Conservation (phyloP, 1,140 invertebrate species). For the Notospermus geniculatus region DNA sequence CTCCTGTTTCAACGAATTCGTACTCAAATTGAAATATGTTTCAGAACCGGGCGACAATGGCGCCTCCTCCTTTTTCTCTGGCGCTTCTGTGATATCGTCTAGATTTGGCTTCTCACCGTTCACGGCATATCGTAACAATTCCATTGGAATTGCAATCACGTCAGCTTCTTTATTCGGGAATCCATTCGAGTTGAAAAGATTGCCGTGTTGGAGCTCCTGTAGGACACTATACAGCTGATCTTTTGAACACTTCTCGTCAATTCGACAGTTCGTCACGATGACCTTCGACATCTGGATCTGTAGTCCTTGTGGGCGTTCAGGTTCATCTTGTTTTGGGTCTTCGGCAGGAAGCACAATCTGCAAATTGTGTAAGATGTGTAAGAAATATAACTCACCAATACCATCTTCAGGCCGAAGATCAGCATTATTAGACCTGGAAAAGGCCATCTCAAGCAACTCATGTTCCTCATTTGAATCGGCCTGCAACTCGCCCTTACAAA, state of each 20-base stretch:
- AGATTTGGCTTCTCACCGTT: slow-evolving; percentile 33
- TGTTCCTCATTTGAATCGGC: no score
- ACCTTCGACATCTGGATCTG: slow-evolving; percentile 79
- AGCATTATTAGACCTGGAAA: no score
- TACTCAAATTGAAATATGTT: slow-evolving; percentile 60
- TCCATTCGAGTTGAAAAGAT: slow-evolving; percentile 68
- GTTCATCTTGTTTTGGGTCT: slow-evolving; percentile 64
- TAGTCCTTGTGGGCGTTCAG: slow-evolving; percentile 76
- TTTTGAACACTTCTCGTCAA: slow-evolving; percentile 64
- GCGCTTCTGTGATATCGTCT: slow-evolving; percentile 21
- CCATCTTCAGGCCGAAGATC: no score
- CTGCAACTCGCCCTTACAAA: no score
- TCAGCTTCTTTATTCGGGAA: slow-evolving; percentile 70
- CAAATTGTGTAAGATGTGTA: no score
- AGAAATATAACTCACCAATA: no score
- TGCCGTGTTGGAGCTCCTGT: slow-evolving; percentile 68
- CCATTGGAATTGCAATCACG: slow-evolving; percentile 69
- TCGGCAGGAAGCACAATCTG: neutral
- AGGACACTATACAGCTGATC: slow-evolving; percentile 72
- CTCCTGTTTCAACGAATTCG: slow-evolving; percentile 59
- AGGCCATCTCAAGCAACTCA: no score
- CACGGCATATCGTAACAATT: slow-evolving; percentile 33
- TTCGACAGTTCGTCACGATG: slow-evolving; percentile 75
- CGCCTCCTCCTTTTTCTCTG: slow-evolving; percentile 16
- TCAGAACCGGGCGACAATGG: neutral